Base-by-base conservation (phyloP, 2,113 vertebrate species). In the Oostethus manadensis region DNA sequence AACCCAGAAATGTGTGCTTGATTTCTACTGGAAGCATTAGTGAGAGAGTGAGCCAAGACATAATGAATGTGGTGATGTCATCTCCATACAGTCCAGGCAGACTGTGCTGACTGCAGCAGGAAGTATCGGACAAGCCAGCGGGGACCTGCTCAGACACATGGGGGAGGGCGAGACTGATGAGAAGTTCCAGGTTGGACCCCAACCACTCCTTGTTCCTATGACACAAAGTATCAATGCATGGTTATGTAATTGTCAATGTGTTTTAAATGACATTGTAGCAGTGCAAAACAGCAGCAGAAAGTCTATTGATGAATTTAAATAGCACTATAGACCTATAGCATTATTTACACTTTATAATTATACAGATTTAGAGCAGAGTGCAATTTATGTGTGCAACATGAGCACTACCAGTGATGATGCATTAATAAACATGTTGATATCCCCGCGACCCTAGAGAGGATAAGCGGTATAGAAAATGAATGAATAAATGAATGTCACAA, bases 151-250 rank as follows among this genome's bases (percentile, higher is more conserved):
- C 60, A 91, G 93, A 47, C 95, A 98, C 72, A 99, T 99, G n/a
- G 97, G 97, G 69, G 97, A 99, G 85, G 94, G 92, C 40, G 97
- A 99, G 87, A 95, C 95, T 0, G 97, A 99, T 60, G 94, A 98
- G 78, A 91, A 96, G 62, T 99, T 99, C 86, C 97, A 99, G 90
- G 97, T 99, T 66, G 61, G 85, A 80, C 43, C 1, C 64, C 64
- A 23, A 67, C 69, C 75, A 73, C 79, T 66, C 77, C 63, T 69
- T 72, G 64, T 84, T 83, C 50, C 81, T 79, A 80, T 72, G 67
- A 77, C 62, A 73, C 73, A 85, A 83, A 86, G 63, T 70, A 58
- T 60, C 68, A 68, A 67, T 59, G 57, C 59, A 63, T 22, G 47
- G 44, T 75, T 55, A 62, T 60, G 58, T 62, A 73, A 77, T 70